These are phyloP conservation scores for Odobenus rosmarus DNA, from an alignment of 2,113 vertebrate genomes.

Conservation along the genomic window DNA sequence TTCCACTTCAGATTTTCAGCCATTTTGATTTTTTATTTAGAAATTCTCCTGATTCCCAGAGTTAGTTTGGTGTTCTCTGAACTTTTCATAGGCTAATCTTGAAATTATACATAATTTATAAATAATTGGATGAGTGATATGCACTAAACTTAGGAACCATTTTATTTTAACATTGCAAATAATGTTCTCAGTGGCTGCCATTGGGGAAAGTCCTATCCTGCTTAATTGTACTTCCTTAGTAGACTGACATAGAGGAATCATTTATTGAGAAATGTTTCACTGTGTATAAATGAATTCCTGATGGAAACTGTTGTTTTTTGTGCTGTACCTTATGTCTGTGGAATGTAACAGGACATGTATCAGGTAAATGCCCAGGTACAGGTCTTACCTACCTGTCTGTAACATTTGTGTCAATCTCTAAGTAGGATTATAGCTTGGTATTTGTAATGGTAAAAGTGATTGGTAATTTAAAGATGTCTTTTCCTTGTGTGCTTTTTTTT, in stretches of 20 bases:
- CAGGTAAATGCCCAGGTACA: slow-evolving; percentile 93
- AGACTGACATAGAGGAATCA: slow-evolving; percentile 55
- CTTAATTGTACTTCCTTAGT: slow-evolving; percentile 68
- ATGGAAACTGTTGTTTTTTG: slow-evolving; percentile 93
- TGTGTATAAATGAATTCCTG: slow-evolving; percentile 87
- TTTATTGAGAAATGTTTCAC: slow-evolving; percentile 77
- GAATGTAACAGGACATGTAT: slow-evolving; percentile 96
- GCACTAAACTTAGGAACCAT: background rate
- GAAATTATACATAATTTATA: background rate
- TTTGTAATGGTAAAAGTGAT: slow-evolving; percentile 82
- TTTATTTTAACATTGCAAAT: slow-evolving; percentile 47
- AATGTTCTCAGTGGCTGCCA: slow-evolving; percentile 37
- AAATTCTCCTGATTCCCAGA: background rate
- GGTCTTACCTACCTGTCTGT: slow-evolving; percentile 81
- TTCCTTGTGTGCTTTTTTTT: slow-evolving; percentile 52
- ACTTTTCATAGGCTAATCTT: slow-evolving; percentile 17
- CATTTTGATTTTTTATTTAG: slow-evolving; percentile 2
- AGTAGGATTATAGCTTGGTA: slow-evolving; percentile 90
- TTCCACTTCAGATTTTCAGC: slow-evolving; percentile 49
- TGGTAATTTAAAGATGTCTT: slow-evolving; percentile 60
- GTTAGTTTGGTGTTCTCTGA: slow-evolving; percentile 24
- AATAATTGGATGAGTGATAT: background rate
- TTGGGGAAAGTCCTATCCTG: slow-evolving; percentile 42
- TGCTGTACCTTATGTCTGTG: slow-evolving; percentile 94
- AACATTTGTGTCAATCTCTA: slow-evolving; percentile 81